Evolutionary conservation across 1,140 invertebrate species (phyloP), one percentile per base, ranked within the genome.

Genomic region (Drosophila asahinai): DNA sequence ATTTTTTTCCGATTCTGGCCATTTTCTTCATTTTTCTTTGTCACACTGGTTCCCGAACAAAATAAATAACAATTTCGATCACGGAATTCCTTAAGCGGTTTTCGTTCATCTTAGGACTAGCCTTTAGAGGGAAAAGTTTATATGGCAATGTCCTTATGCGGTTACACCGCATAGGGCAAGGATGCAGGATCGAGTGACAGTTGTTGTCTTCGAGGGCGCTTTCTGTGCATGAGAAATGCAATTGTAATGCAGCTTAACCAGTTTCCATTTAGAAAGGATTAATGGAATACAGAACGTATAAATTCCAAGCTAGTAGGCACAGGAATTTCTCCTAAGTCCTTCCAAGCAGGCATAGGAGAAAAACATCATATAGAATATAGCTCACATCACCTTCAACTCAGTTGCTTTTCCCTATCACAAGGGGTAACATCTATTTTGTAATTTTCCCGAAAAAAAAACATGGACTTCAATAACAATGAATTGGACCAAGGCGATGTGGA

Each of bases 141-240:
- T 3, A 25, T 1, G 22, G 22, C 22, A 1, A 25, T 0, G 22
- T 57, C 22, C 57, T 62, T 62, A 38, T 57, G 73, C 48, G 81
- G 63, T 67, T 80, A 48, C 63, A 65, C 66, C 76, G 19, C 19
- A 19, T 19, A 19, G 19, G 19, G 19, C 19, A 22, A 22, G 19
- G 19, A 22, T 9, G 48, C 73, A 38, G 55, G 51, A 47, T 61
- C 79, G 43, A 61, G 51, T 79, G 74, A 73, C 83, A 79, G 66
- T 70, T 77, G 80, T 63, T 74, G 61, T 66, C 63, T 57, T 61
- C 55, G 25, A 36, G 22, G 42, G 25, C 25, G 72, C 43, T 66
- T 49, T 71, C 65, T 74, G 45, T 66, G 64, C 84, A 71, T 89
- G 70, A 80, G 68, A 87, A 89, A 89, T 87, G 72, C 72, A 89